Base-by-base conservation (phyloP, 2,113 vertebrate genomes). In the Sebastes schlegelii region DNA sequence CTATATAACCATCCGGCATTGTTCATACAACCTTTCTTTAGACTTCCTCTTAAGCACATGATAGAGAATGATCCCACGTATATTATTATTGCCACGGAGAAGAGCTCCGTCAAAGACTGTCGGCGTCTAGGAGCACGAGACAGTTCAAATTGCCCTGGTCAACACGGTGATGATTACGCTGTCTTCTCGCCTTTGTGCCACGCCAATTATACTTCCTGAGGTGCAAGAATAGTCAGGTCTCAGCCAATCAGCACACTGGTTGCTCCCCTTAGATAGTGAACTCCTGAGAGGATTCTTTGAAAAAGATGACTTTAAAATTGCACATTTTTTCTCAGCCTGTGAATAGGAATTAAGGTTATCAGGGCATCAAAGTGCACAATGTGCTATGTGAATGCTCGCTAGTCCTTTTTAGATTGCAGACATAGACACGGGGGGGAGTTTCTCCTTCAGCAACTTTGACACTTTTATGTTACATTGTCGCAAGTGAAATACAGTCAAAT, bases 101-200 rank as follows among this genome's bases (percentile, higher is more conserved):
- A 89, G 64, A 64, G 67, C 62, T 70, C 86, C 84, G 78, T 89
- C 64, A 76, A 71, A 86, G 77, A 87, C 43, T 52, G 63, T 75
- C 77, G 45, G 79, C 66, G 52, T 74, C 26, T 55, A 34, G 73
- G 69, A 70, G 66, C 74, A 75, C 13, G 16, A 82, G 87, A 91
- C 85, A 87, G 88, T 76, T 88, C 72, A 88, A 91, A 93, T 91
- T 79, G 86, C 69, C 77, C 77, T 4, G 81, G 88, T 85, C 88
- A 91, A 43, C 58, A 66, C 23, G 58, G 16, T 60, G 71, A 90
- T 88, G 78, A 89, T 91, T 84, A 89, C 64, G 42, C 83, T 85
- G 84, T 88, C 85, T 70, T 77, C 64, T 60, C 67, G 23, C 58
- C 67, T 79, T 77, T 81, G 67, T 86, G 85, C 12, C 6, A 52